These are phyloP conservation scores for Agonum fuliginosum DNA, from an alignment of 2,888 invertebrate species.

Conservation along the genomic window DNA sequence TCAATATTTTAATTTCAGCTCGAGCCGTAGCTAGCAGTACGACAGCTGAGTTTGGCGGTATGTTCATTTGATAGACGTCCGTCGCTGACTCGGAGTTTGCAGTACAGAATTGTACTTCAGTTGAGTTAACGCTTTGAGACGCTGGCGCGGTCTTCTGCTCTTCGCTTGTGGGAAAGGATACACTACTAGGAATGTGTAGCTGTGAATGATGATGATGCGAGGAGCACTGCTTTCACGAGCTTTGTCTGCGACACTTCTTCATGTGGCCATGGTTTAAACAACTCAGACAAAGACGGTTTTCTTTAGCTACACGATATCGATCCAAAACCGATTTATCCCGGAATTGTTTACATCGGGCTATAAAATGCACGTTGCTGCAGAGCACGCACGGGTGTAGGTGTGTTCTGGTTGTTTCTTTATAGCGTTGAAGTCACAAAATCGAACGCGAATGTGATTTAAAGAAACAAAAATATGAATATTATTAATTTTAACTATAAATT, in stretches of 20 bases:
- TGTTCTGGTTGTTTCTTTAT: neutral
- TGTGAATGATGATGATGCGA: neutral
- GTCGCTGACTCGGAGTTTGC: neutral
- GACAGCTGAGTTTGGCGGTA: neutral
- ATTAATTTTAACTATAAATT: no score
- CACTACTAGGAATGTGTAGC: neutral
- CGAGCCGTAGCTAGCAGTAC: slow-evolving; percentile 2
- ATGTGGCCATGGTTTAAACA: neutral
- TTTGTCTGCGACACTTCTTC: neutral
- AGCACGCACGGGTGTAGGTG: neutral
- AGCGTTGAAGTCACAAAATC: no score
- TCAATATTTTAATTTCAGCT: neutral
- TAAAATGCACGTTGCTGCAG: neutral
- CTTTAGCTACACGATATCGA: neutral
- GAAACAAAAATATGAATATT: no score
- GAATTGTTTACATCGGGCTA: neutral
- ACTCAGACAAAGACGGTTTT: slow-evolving; percentile 6
- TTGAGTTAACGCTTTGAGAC: neutral
- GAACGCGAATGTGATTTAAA: no score
- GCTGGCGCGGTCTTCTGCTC: neutral
- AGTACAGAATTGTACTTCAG: neutral
- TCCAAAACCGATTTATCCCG: neutral
- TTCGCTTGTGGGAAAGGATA: no score
- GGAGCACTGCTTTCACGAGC: neutral
- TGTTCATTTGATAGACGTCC: neutral